Base-by-base conservation (phyloP, 2,113 vertebrate species). In the Galbula dea region DNA sequence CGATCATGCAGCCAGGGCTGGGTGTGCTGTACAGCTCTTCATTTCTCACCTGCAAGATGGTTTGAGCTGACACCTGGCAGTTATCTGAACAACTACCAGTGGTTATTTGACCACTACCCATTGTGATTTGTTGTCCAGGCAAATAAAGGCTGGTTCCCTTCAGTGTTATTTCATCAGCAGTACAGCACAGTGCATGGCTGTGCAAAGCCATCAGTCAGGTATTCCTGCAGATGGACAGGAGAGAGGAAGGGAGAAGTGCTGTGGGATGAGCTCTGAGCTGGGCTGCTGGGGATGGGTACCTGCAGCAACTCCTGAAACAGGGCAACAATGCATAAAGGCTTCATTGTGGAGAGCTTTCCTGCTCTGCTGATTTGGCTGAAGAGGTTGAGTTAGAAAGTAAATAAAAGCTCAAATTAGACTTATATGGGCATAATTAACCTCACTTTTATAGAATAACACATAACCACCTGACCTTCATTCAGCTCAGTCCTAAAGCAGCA, bases 331-430 rank as follows among this genome's bases (percentile, higher is more conserved):
- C 48, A 39, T 17, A 61, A 54, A 67, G 41, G 11, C 57, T 43
- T 68, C 71, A 3, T 8, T 62, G 57, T 41, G 43, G 22, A n/a
- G 20, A 77, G 34, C 11, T n/a, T 15, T 52, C 18, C 34, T 12
- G 22, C 36, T n/a, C 30, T 15, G 7, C 59, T 58, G 41, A 88
- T 69, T 69, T 30, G 37, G 69, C 73, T 67, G 51, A 62, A 78
- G 29, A 92, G 73, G 19, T 52, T 20, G 65, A 77, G 37, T 34
- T 86, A 65, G 67, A 61, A 78, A 78, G 61, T 59, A 90, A 95
- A 67, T 30, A 80, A 84, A 80, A 83, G 62, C 67, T 84, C 62
- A 32, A 77, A 67, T 86, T 21, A 82, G 74, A 49, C 82, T 79
- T 72, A 32, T 41, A 52, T 6, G 68, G 61, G 34, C 36, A 29